These are phyloP conservation scores for Promerops cafer DNA, from an alignment of 2,113 vertebrate species.

Conservation along the genomic window DNA sequence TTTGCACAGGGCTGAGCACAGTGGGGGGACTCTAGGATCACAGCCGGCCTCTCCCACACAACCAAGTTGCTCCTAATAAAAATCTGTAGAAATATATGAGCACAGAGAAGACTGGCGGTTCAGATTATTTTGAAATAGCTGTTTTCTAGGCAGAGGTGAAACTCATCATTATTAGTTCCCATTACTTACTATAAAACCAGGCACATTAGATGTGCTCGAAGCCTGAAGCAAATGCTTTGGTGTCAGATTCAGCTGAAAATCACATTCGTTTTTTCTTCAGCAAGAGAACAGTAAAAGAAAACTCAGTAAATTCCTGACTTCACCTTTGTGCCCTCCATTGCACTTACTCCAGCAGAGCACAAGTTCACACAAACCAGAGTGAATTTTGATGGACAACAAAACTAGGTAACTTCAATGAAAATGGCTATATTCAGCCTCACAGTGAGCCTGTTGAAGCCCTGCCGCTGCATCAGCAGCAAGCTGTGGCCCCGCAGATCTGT, in stretches of 20 bases:
- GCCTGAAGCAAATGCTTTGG: conserved; percentile 49
- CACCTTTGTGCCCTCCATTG: conserved; percentile 33
- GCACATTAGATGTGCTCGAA: background rate
- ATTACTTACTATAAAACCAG: conserved; percentile 54
- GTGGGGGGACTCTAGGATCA: background rate
- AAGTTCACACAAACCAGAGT: background rate
- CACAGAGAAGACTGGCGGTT: background rate
- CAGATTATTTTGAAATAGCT: conserved; percentile 43
- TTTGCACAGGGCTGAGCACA: background rate
- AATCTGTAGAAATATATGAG: background rate
- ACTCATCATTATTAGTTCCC: conserved; percentile 42
- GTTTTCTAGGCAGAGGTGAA: conserved; percentile 39
- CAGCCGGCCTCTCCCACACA: background rate
- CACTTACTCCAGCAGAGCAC: conserved; percentile 3
- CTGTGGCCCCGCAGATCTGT: background rate
- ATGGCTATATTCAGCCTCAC: background rate
- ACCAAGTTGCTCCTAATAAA: background rate
- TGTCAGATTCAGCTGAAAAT: conserved; percentile 53
- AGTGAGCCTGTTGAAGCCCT: background rate
- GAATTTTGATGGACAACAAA: conserved; percentile 54
- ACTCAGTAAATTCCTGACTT: conserved; percentile 47
- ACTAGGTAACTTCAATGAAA: background rate
- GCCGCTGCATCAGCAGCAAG: background rate
- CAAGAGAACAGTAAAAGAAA: conserved; percentile 35
- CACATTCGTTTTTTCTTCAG: conserved; percentile 34